Evolutionary conservation across 2,888 invertebrate genomes (phyloP), one percentile per base, ranked within the genome.

Genomic region (Ophion ventricosus): DNA sequence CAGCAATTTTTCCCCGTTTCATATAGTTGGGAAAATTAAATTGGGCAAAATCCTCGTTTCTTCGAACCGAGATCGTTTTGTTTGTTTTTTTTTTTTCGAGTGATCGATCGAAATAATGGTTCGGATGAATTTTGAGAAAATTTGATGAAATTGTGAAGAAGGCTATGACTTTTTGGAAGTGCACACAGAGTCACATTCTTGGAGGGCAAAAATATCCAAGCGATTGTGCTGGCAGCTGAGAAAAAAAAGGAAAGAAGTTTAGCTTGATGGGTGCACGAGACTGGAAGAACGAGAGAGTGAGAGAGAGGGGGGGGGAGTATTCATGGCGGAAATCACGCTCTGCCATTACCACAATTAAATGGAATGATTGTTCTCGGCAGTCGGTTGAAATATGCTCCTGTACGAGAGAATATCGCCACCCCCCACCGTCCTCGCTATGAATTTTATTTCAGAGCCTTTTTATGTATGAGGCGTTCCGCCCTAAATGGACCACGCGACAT

Each of bases 301-400:
- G 29, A 17, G 69, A 79, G 49, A 56, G 56, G 56, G 56, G 57
- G 64, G 49, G 25, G 35, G 79, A 64, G 67, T 79, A 75, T 82
- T 81, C 85, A 84, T 86, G 88, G 87, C 90, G 89, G 89, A 91
- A 91, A 90, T 91, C 89, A 88, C 88, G 88, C 83, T 66, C 80
- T 86, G 88, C 87, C 87, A 88, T 91, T 90, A 90, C 88, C 87
- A 88, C 89, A 89, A 91, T 90, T 89, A 89, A 88, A 87, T 85
- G 86, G 79, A 85, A 87, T 87, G 85, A 87, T 85, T 83, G 87
- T 82, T 84, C 84, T 84, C 84, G 63, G 78, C 78, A 84, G 80
- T 82, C 75, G 69, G 82, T 83, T 85, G 87, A 87, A 85, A 84
- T 87, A 83, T 86, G 84, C 82, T 76, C 67, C 70, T 35, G 35